Conservation (phyloP, 1,140 invertebrate species). For the Melipona quadrifasciata region DNA sequence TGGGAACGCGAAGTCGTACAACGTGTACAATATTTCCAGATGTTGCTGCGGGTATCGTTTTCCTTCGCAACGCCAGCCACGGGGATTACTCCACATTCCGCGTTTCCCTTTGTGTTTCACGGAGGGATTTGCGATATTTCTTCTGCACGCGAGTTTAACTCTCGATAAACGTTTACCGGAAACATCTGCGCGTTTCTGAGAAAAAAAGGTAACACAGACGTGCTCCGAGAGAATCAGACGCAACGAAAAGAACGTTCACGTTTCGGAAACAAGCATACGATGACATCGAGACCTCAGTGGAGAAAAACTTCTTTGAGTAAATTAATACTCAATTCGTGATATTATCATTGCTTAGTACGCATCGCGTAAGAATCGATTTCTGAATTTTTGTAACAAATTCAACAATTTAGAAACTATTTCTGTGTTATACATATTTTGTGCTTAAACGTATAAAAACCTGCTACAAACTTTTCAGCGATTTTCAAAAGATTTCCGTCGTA, state of each 20-base stretch:
- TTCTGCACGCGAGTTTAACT: not conserved
- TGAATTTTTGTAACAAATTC: too few species aligned
- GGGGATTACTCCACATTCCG: conserved; percentile 21
- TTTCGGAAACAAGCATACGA: not conserved
- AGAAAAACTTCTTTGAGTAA: too few species aligned
- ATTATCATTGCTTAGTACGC: too few species aligned
- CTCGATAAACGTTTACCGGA: conserved; percentile 7
- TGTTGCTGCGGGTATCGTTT: not conserved
- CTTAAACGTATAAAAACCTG: too few species aligned
- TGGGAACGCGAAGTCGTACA: not conserved
- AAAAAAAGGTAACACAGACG: not conserved
- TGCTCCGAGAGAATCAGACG: not conserved
- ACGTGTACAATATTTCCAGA: conserved; percentile 12
- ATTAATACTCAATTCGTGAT: too few species aligned
- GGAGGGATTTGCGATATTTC: conserved; percentile 13
- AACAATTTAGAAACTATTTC: too few species aligned
- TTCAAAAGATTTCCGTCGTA: too few species aligned
- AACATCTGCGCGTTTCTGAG: not conserved
- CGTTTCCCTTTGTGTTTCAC: conserved; percentile 15
- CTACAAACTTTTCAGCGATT: too few species aligned
- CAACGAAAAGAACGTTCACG: not conserved
- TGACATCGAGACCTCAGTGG: too few species aligned
- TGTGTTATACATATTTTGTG: too few species aligned
- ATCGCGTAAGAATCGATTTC: too few species aligned
- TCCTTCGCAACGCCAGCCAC: not conserved